Base-by-base conservation (phyloP, 2,888 invertebrate genomes). In the Drosophila antonietae region DNA sequence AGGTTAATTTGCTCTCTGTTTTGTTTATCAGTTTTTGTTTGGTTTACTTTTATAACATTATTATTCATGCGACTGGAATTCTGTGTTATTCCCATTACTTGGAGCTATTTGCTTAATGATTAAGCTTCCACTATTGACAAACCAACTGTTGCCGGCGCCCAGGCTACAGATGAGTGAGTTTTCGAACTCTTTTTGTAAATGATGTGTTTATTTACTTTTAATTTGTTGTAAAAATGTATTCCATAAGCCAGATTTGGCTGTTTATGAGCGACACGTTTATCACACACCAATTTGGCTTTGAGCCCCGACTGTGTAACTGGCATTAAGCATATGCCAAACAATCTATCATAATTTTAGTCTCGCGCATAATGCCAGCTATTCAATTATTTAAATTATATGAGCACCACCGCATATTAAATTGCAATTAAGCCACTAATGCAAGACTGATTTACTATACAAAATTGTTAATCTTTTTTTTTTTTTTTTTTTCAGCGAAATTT, bases 331-430 rank as follows among this genome's bases (percentile, higher is more conserved):
- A 61, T 56, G 64, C 46, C 53, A 60, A 49, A 39, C 47, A 64
- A 75, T 75, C 55, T 41, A 67, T 75, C 66, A 70, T 74, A 15
- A 23, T 43, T 76, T 46, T 31, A 44, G 46, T 3, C 37, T 47
- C 18, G 20, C 20, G 18, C 51, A 51, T 57, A 18, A 59, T 62
- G 59, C 23, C 28, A 46, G 33, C 53, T 28, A 33, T 57, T 71
- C 35, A 75, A 57, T 51, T 63, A 72, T 64, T 23, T 20, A 58
- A 51, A 62, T 70, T 52, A 60, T 18, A 18, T 9, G 10, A n/a
- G 35, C 14, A n/a, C 37, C 23, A 18, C 5, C 46, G 35, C 43
- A 46, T 57, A 67, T 57, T 35, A 53, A 43, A 43, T 51, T 60
- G 44, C 44, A 39, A 51, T 56, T 44, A 33, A 31, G 6, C 14